phyloP scores from a whole-genome alignment of 2,888 invertebrate genomes.

The Suillia variegata region DNA sequence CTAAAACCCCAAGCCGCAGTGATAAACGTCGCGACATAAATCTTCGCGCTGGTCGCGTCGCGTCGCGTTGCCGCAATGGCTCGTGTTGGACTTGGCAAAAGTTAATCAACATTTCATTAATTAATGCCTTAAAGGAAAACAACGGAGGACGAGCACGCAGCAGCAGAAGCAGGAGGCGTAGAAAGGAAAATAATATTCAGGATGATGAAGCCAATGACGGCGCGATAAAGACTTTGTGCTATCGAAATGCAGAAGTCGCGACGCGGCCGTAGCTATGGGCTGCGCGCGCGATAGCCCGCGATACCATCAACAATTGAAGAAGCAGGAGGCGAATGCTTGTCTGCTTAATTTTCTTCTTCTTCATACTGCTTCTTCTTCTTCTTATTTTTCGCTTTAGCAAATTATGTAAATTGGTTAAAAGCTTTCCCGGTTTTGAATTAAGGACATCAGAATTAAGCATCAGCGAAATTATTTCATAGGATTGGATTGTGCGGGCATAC shows the following conservation, averaged over 20 bases:
- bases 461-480: slow-evolving; percentile 35
- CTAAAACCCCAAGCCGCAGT: no score
- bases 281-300: not conserved
- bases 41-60: no score
- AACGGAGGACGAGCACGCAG: not conserved
- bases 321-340: no score
- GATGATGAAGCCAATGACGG: slow-evolving; percentile 16
- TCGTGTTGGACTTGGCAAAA: slow-evolving; percentile 39
- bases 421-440: slow-evolving; percentile 54
- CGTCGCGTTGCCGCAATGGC: slow-evolving; percentile 7
- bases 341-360: no score
- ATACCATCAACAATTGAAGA: no score
- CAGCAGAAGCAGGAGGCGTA: not conserved
- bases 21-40: slow-evolving; percentile 51
- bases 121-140: slow-evolving; percentile 42
- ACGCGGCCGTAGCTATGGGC: not conserved
- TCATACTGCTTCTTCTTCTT: no score
- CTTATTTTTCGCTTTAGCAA: no score
- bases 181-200: slow-evolving; percentile 7
- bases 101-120: slow-evolving; percentile 58
- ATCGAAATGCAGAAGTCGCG: not conserved
- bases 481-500: not conserved
- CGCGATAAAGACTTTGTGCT: slow-evolving; percentile 13
- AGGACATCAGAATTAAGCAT: slow-evolving; percentile 42
- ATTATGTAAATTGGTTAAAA: slow-evolving; percentile 59